Base-by-base conservation (phyloP, 2,797 vertebrate species). In the Tauraco hartlaubi region DNA sequence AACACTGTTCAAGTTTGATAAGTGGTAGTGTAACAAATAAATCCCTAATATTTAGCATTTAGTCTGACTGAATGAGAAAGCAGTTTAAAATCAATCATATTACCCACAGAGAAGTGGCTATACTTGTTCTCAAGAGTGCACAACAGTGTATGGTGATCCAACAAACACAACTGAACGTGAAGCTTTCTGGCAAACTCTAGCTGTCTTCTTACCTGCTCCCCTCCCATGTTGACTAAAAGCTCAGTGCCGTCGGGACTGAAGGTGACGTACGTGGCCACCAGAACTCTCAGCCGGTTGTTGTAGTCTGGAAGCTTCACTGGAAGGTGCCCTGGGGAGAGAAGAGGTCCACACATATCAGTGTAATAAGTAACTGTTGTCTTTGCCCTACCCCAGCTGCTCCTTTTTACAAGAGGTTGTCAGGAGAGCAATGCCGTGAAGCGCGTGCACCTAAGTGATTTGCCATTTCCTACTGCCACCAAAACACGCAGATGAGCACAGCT, bases 241-340 rank as follows among this genome's bases (percentile, higher is more conserved):
- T 99, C 99, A 1, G 99, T 99, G 90, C 99, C 99, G 33, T 99
- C 99, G 8, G 99, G 99, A 96, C 99, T 99, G 98, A 99, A 99
- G 72, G 99, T 99, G 94, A 99, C 99, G 0, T 99, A 99, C 0
- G 99, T 99, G 93, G 99, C 99, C 88, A 99, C 99, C 97, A 99
- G 97, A 33, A 99, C 99, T 90, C 99, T 98, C 87, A 99, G 98
- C 55, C 99, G 97, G 98, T 99, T 99, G 94, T 99, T 99, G 96
- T 99, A 99, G 98, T 99, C 99, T 1, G 99, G 99, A 26, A 99
- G 98, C 96, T 99, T 99, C 88, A 99, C 99, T 6, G 99, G 99
- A 61, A 99, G 98, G 94, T 99, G 99, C 51, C 99, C 99, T 99
- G 95, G 5, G 92, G 46, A 71, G 48, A 86, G 74, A 29, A 94